Evolutionary conservation across 2,888 invertebrate species (phyloP).

Genomic region (Trissolcus brochymenae): DNA sequence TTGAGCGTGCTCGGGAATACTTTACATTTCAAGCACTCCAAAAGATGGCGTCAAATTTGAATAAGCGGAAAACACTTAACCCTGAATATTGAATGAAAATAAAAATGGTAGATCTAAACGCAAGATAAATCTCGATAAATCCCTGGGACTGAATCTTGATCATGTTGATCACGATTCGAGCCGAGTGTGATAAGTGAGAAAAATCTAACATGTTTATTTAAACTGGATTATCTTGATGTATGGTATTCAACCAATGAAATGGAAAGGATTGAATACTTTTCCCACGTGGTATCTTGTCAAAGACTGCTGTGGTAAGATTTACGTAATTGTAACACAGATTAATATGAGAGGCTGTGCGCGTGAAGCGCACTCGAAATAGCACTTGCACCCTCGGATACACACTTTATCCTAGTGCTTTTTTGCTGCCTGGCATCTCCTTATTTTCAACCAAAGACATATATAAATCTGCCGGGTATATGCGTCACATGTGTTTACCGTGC

Average conservation of each 20-base stretch:
- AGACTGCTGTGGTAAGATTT: constrained; percentile 46
- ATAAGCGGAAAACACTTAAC: constrained; percentile 50
- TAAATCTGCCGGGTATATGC: constrained; percentile 56
- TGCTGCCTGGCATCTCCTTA: constrained; percentile 42
- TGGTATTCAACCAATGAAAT: constrained; percentile 50
- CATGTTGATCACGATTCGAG: constrained; percentile 51
- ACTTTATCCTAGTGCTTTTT: constrained; percentile 31
- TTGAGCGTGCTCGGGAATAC: constrained; percentile 19
- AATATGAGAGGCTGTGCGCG: constrained; percentile 52
- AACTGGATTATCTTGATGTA: constrained; percentile 56
- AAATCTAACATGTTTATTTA: constrained; percentile 56
- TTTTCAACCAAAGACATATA: constrained; percentile 52
- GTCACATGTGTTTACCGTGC: constrained; percentile 50
- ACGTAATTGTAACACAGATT: constrained; percentile 57
- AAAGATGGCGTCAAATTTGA: constrained; percentile 44
- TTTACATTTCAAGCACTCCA: constrained; percentile 16
- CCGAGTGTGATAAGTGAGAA: constrained; percentile 52
- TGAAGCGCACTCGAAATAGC: constrained; percentile 51
- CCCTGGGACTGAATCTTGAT: constrained; percentile 47
- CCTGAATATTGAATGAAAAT: constrained; percentile 53
- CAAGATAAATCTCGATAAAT: constrained; percentile 50
- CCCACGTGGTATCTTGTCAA: constrained; percentile 54
- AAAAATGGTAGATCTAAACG: constrained; percentile 54
- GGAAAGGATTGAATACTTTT: constrained; percentile 52
- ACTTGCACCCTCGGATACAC: constrained; percentile 47